phyloP scores from a whole-genome alignment of 1,140 invertebrate species.

The Conus ventricosus region DNA sequence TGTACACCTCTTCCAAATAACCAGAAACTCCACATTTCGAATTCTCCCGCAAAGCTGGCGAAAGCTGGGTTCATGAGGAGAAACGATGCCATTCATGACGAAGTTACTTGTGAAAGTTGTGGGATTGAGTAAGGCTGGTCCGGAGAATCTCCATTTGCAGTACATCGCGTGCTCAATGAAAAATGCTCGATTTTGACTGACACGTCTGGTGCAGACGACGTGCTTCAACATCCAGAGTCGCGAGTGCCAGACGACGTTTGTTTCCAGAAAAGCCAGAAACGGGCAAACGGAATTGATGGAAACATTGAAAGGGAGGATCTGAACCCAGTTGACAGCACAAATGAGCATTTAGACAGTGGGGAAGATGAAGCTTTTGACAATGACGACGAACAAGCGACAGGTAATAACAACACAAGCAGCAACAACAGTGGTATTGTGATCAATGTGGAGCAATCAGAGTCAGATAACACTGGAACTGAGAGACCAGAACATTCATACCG shows the following conservation, averaged over 20 bases:
- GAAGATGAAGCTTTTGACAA: background rate
- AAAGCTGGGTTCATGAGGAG: constrained; percentile 42
- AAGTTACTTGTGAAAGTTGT: constrained; percentile 42
- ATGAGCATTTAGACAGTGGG: background rate
- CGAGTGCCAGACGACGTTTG: constrained; percentile 11
- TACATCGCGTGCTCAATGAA: constrained; percentile 42
- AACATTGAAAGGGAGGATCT: background rate
- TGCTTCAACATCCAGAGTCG: background rate
- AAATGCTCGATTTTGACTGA: constrained; percentile 40
- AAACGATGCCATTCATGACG: constrained; percentile 16
- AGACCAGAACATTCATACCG: background rate
- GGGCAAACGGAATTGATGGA: background rate
- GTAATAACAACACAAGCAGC: background rate
- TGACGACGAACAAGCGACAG: too few relatives aligned
- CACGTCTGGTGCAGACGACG: constrained; percentile 1
- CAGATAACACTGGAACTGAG: too few relatives aligned
- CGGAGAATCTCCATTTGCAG: constrained; percentile 47
- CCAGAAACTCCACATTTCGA: constrained; percentile 14
- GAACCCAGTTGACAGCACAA: background rate
- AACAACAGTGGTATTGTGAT: background rate
- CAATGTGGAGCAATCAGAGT: too few relatives aligned
- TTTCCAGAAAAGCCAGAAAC: constrained; percentile 3
- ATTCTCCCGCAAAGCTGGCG: constrained; percentile 45
- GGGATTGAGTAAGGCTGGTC: constrained; percentile 33
- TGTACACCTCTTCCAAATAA: constrained; percentile 29